A percentile compares a stretch with the other conserved stretches of the same genome.
Evolutionary conservation across 2,888 invertebrate species (phyloP).

Genomic region (Dasysyrphus tricinctus): DNA sequence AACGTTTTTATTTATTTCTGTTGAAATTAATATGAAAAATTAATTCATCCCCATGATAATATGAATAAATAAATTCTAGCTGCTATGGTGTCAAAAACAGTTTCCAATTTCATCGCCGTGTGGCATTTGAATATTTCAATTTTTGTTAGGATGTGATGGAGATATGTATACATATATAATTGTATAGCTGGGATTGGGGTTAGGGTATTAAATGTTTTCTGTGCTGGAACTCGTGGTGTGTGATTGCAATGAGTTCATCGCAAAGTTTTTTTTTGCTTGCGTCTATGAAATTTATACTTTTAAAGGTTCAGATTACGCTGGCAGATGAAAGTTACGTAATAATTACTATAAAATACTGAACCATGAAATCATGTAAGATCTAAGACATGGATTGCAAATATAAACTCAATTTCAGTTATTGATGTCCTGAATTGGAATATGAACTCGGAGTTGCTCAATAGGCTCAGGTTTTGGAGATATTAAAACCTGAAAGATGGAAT

Average conservation of each 20-base stretch:
- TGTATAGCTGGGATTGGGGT: neutral
- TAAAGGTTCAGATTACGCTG: neutral
- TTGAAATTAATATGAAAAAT: conserved; percentile 54
- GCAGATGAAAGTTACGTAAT: neutral
- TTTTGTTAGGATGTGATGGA: neutral
- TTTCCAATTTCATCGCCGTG: conserved; percentile 16
- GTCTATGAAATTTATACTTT: conserved; percentile 11
- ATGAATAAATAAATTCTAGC: conserved; percentile 27
- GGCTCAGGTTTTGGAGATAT: too few species aligned
- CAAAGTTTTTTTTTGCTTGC: neutral
- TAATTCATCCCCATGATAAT: conserved; percentile 17
- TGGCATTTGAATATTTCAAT: conserved; percentile 4
- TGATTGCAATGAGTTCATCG: conserved; percentile 11
- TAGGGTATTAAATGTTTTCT: neutral
- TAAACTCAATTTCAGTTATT: too few species aligned
- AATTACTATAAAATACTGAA: neutral
- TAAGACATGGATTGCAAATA: neutral
- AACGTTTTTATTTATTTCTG: conserved; percentile 19
- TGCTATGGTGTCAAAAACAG: conserved; percentile 30
- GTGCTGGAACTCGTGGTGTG: conserved; percentile 1
- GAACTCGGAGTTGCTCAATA: too few species aligned
- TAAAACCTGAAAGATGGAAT: too few species aligned
- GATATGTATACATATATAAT: neutral
- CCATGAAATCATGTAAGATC: neutral
- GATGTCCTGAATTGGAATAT: too few species aligned